Evolutionary conservation across 1,140 invertebrate species (phyloP).

Genomic region (Gonatopus flavifemur): DNA sequence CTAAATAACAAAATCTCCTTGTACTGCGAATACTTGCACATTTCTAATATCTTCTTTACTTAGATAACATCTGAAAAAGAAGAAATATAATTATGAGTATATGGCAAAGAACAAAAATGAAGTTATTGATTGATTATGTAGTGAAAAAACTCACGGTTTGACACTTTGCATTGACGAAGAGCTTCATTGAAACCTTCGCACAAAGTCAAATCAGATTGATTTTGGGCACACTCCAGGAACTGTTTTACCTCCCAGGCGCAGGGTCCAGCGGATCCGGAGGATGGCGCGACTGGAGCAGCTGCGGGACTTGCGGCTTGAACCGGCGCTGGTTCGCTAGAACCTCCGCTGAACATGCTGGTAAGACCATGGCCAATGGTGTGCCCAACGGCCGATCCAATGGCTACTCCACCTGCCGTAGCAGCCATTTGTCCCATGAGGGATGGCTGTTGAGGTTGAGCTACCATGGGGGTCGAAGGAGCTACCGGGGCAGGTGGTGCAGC

Average conservation of each 20-base stretch:
- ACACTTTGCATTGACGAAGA: constrained; percentile 82
- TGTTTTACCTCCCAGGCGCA: constrained; percentile 90
- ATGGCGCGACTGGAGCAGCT: constrained; percentile 40
- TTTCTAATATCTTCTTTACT: background rate
- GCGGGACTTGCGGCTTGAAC: constrained; percentile 47
- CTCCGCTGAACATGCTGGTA: constrained; percentile 80
- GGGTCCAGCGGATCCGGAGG: constrained; percentile 64
- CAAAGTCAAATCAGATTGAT: constrained; percentile 78
- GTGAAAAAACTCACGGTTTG: constrained; percentile 50
- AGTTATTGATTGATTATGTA: background rate
- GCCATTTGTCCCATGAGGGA: constrained; percentile 84
- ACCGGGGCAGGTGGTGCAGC: constrained; percentile 53
- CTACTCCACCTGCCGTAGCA: constrained; percentile 87
- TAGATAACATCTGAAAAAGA: constrained; percentile 24
- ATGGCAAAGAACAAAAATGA: too few relatives aligned
- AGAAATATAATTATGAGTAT: constrained; percentile 5
- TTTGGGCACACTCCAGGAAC: constrained; percentile 85
- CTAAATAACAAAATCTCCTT: too few relatives aligned
- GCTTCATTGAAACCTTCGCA: constrained; percentile 94
- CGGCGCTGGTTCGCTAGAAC: constrained; percentile 61
- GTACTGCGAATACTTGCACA: too few relatives aligned
- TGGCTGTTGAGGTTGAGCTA: constrained; percentile 67
- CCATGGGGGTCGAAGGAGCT: constrained; percentile 52
- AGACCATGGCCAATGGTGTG: constrained; percentile 83
- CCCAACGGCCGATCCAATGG: constrained; percentile 84